Evolutionary conservation across 2,888 invertebrate genomes (phyloP).

Genomic region (Oxystoma pomonae): DNA sequence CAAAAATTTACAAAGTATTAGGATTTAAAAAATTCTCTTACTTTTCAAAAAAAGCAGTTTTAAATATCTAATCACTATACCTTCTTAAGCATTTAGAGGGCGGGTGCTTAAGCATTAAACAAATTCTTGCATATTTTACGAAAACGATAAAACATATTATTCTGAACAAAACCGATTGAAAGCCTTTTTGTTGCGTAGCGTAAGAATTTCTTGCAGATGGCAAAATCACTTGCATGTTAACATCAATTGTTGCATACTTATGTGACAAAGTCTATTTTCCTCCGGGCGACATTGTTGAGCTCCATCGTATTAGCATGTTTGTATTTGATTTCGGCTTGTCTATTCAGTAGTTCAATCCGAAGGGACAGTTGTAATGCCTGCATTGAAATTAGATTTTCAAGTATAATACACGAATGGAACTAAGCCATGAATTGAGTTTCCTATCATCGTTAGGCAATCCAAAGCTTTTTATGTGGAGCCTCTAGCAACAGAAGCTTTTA

Average conservation of each 20-base stretch:
- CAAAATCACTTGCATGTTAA: not conserved
- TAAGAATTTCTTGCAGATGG: not conserved
- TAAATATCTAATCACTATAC: no score
- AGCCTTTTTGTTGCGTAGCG: not conserved
- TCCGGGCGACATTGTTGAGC: not conserved
- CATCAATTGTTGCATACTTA: constrained; percentile 1
- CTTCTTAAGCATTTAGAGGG: no score
- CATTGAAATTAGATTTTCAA: constrained; percentile 1
- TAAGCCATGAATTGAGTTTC: constrained; percentile 1
- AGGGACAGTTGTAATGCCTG: constrained; percentile 2
- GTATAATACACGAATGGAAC: not conserved
- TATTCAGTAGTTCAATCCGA: not conserved
- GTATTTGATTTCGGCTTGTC: not conserved
- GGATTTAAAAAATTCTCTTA: no score
- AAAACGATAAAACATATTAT: no score
- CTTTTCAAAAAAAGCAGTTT: no score
- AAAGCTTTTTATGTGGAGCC: not conserved
- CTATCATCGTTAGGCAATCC: not conserved
- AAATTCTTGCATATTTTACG: no score
- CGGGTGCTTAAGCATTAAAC: no score
- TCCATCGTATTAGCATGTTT: not conserved
- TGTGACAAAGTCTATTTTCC: constrained; percentile 4
- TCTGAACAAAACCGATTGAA: not conserved
- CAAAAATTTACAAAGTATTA: no score
- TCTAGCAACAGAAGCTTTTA: no score